Percentiles rank a stretch among this genome's conserved stretches.
These are phyloP conservation scores for Turritopsis dohrnii DNA, from an alignment of 30 jellyfish, hydroid and myxozoan species.

Conservation along the genomic window DNA sequence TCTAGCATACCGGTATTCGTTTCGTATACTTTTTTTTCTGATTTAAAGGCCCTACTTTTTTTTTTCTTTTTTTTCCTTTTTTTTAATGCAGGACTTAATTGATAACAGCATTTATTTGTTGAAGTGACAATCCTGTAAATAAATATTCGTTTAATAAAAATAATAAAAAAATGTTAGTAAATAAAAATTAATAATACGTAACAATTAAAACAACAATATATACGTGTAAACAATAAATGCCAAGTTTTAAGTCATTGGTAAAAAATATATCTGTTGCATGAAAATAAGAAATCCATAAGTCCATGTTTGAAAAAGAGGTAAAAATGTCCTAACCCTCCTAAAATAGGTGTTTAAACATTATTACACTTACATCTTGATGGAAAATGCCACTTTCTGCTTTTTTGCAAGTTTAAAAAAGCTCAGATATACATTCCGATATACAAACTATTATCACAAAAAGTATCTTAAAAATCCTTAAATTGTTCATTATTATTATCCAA, in stretches of 20 bases:
- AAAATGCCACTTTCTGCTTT: neutral
- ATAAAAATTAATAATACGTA: neutral
- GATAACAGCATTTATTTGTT: too few relatives aligned
- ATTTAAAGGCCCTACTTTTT: too few relatives aligned
- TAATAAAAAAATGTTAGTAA: too few relatives aligned
- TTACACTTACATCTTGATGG: neutral
- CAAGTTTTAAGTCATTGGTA: too few relatives aligned
- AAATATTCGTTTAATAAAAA: too few relatives aligned
- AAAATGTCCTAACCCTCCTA: neutral
- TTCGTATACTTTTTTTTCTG: too few relatives aligned
- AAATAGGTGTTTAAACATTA: neutral
- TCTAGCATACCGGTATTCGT: too few relatives aligned
- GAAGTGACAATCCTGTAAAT: too few relatives aligned
- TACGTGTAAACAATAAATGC: too few relatives aligned
- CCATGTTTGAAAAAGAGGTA: neutral
- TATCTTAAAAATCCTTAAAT: neutral
- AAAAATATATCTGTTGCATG: neutral
- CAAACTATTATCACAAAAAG: neutral
- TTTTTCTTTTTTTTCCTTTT: too few relatives aligned
- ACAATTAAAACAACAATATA: neutral
- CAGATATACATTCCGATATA: neutral
- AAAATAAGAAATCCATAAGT: neutral
- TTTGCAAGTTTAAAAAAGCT: neutral
- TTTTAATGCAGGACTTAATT: too few relatives aligned
- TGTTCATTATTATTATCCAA: neutral